Percentiles rank a stretch among this genome's conserved stretches.
Conservation (phyloP, 2,797 vertebrate genomes). For the Pampus argenteus region DNA sequence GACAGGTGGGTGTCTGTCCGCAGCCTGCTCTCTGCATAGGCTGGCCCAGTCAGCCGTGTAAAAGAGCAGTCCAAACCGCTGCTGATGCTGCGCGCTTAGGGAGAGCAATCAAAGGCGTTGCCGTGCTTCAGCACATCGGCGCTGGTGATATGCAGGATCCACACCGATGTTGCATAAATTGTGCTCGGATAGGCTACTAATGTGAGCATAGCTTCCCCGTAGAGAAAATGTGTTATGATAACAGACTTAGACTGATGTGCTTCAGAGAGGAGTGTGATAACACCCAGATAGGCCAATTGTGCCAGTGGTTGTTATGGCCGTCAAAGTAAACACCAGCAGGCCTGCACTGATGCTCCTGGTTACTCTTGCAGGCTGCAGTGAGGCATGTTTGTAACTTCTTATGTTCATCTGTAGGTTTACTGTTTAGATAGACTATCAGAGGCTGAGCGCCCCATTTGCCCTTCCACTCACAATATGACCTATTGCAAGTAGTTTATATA, state of each 20-base stretch:
- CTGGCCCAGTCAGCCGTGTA: constrained; percentile 47
- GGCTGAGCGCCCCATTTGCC: neutral
- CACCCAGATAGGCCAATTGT: constrained; percentile 20
- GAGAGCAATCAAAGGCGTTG: constrained; percentile 77
- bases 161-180: constrained; percentile 4
- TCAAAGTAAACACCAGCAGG: constrained; percentile 61
- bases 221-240: constrained; percentile 27
- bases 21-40: constrained; percentile 37
- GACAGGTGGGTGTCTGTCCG: constrained; percentile 89
- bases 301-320: constrained; percentile 35
- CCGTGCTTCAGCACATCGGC: constrained; percentile 57
- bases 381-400: constrained; percentile 45
- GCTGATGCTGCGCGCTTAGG: constrained; percentile 46
- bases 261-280: neutral
- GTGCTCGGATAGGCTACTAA: constrained; percentile 23
- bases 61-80: constrained; percentile 37
- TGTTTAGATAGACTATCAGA: constrained; percentile 8
- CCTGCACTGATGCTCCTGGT: constrained; percentile 19
- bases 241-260: constrained; percentile 1
- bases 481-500: neutral
- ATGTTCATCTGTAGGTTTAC: neutral
- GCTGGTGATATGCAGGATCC: constrained; percentile 1
- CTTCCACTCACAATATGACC: neutral
- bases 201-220: neutral
- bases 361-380: constrained; percentile 18